These are phyloP conservation scores for Pterostichus madidus DNA, from an alignment of 2,888 invertebrate species.

Conservation along the genomic window DNA sequence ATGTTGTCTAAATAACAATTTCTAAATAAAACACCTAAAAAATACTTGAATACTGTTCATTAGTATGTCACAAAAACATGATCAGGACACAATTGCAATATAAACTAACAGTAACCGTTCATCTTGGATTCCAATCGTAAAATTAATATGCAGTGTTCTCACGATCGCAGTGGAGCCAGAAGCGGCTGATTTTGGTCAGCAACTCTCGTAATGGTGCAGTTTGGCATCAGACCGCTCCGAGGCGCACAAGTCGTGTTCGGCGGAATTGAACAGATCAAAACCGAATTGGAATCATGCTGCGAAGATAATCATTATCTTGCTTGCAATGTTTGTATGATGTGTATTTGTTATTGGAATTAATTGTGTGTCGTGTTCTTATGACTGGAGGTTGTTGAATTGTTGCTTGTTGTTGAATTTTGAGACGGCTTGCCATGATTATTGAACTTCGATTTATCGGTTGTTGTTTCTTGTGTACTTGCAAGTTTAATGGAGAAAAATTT, in stretches of 20 bases:
- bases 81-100: neutral
- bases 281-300: constrained; percentile 52
- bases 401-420: constrained; percentile 29
- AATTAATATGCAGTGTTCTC: constrained; percentile 15
- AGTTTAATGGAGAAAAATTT: too few species aligned
- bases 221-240: neutral
- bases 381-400: constrained; percentile 20
- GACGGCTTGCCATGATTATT: constrained; percentile 2
- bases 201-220: neutral
- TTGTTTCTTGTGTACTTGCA: neutral
- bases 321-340: constrained; percentile 45
- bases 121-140: neutral
- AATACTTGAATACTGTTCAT: too few species aligned
- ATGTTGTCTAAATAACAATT: too few species aligned
- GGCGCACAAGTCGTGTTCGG: constrained; percentile 37
- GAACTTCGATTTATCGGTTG: constrained; percentile 8
- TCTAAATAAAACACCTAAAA: too few species aligned
- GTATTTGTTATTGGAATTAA: constrained; percentile 53
- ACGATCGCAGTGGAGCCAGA: neutral
- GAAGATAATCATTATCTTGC: constrained; percentile 60
- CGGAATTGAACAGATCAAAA: constrained; percentile 43
- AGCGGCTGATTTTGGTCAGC: constrained; percentile 1
- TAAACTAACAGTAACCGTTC: too few species aligned
- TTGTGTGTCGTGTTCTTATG: constrained; percentile 33
- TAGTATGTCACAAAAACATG: too few species aligned